These are phyloP conservation scores for Macquaria ambigua DNA, from an alignment of 2,113 vertebrate genomes.

Conservation along the genomic window DNA sequence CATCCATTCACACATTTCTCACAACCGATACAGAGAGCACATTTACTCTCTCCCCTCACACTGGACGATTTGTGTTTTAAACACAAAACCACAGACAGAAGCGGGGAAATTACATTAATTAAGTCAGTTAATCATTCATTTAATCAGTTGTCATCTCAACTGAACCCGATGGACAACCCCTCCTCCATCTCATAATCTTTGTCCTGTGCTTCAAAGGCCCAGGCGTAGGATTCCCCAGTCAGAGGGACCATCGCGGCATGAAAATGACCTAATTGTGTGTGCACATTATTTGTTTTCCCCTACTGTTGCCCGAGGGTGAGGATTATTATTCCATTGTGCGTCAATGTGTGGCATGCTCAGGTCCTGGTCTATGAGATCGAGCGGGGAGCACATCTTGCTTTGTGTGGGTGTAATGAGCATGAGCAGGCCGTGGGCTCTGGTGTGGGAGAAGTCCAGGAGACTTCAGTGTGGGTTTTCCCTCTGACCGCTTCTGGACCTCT, in stretches of 20 bases:
- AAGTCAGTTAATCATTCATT: too few relatives aligned
- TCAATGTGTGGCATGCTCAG: constrained; percentile 60
- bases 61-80: constrained; percentile 16
- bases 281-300: constrained; percentile 57
- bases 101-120: constrained; percentile 51
- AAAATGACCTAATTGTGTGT: constrained; percentile 73
- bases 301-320: constrained; percentile 29
- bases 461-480: constrained; percentile 54
- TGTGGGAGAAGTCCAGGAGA: constrained; percentile 60
- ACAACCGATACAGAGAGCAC: constrained; percentile 43
- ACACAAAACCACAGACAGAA: constrained; percentile 41
- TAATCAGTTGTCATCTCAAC: constrained; percentile 65
- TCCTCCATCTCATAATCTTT: constrained; percentile 40
- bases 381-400: constrained; percentile 63
- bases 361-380: constrained; percentile 52
- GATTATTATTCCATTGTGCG: constrained; percentile 63
- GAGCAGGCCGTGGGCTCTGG: constrained; percentile 64
- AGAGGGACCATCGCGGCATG: constrained; percentile 45
- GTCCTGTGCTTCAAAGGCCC: constrained; percentile 53
- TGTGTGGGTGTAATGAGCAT: constrained; percentile 76
- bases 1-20: constrained; percentile 60
- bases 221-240: constrained; percentile 45
- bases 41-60: constrained; percentile 36
- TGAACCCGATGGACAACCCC: constrained; percentile 36
- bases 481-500: constrained; percentile 55